These are phyloP conservation scores for Automeris io DNA, from an alignment of 2,888 invertebrate genomes.

Conservation along the genomic window DNA sequence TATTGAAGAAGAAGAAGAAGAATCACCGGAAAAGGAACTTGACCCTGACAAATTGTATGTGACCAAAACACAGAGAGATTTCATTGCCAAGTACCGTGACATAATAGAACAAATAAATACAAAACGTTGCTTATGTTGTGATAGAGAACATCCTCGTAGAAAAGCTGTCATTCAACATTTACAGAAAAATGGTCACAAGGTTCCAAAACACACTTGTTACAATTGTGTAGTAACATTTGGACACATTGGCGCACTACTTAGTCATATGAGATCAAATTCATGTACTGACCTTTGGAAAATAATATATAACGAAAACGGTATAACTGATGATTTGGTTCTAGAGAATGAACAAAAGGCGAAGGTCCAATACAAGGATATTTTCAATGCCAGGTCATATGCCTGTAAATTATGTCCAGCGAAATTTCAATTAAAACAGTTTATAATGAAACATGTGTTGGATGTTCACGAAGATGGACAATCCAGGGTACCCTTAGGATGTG, in stretches of 20 bases:
- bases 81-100: conserved; percentile 61
- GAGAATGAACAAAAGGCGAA: conserved; percentile 60
- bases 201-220: conserved; percentile 79
- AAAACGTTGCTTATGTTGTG: conserved; percentile 66
- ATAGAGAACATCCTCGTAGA: conserved; percentile 63
- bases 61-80: conserved; percentile 64
- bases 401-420: conserved; percentile 71
- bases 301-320: conserved; percentile 67
- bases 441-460: conserved; percentile 70
- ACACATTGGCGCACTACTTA: conserved; percentile 68
- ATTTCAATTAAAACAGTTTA: conserved; percentile 71
- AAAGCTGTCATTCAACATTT: conserved; percentile 73
- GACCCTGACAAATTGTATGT: conserved; percentile 60
- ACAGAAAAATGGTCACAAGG: conserved; percentile 73
- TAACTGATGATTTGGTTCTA: conserved; percentile 64
- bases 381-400: conserved; percentile 69
- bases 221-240: conserved; percentile 78
- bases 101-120: conserved; percentile 70
- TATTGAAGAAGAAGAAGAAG: conserved; percentile 33
- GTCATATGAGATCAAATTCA: conserved; percentile 69
- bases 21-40: conserved; percentile 33
- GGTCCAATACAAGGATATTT: conserved; percentile 67
- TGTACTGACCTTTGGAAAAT: conserved; percentile 72
- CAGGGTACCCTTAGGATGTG: conserved; percentile 52
- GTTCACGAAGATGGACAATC: conserved; percentile 71